Percentiles rank a stretch among this genome's conserved stretches.
Conservation (phyloP, 2,888 invertebrate genomes). For the Rambutsinella grinnellia region DNA sequence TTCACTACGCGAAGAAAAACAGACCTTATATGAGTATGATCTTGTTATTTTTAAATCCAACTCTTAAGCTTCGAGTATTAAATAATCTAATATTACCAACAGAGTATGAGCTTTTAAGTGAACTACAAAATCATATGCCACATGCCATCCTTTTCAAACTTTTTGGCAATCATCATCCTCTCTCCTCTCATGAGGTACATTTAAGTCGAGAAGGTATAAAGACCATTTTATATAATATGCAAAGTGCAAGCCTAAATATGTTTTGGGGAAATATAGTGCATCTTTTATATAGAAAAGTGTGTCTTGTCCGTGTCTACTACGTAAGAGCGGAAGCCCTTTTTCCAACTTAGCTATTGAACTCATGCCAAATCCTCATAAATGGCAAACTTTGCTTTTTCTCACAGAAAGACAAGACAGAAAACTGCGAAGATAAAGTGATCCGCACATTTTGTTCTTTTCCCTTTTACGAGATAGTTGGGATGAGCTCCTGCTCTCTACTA, state of each 20-base stretch:
- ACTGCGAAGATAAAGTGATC: conserved; percentile 14
- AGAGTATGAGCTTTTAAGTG: conserved; percentile 5
- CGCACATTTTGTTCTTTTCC: conserved; percentile 19
- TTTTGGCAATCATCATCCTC: conserved; percentile 36
- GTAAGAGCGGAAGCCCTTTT: conserved; percentile 44
- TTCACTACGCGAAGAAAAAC: conserved; percentile 15
- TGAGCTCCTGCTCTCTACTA: too few relatives aligned
- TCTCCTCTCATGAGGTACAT: not conserved
- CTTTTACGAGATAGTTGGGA: too few relatives aligned
- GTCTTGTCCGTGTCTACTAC: not conserved
- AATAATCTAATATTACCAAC: conserved; percentile 41
- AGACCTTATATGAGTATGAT: conserved; percentile 33
- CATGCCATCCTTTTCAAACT: conserved; percentile 42
- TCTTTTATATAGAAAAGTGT: not conserved
- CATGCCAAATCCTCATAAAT: conserved; percentile 62
- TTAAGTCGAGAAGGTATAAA: too few relatives aligned
- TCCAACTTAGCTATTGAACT: conserved; percentile 57
- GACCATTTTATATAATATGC: too few relatives aligned
- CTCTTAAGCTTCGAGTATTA: conserved; percentile 13
- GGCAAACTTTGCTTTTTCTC: conserved; percentile 52
- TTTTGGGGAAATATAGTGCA: too few relatives aligned
- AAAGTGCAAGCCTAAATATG: too few relatives aligned
- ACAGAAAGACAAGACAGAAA: too few relatives aligned
- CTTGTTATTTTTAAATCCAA: conserved; percentile 12
- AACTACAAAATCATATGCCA: conserved; percentile 35